A percentile compares a stretch with the other conserved stretches of the same genome.
Evolutionary conservation across 2,888 invertebrate genomes (phyloP).

Genomic region (Tetropium fuscum): DNA sequence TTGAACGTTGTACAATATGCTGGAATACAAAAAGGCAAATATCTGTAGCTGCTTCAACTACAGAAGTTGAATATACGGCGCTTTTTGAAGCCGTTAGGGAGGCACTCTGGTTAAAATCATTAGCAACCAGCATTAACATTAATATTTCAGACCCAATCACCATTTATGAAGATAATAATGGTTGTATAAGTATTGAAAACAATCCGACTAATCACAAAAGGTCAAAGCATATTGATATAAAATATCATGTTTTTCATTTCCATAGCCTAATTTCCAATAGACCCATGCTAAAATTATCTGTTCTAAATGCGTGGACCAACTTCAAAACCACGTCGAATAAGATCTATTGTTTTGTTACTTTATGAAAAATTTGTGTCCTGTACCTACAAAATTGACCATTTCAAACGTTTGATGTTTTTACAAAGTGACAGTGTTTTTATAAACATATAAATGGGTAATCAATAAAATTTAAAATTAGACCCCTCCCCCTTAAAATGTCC

Average conservation of each 20-base stretch:
- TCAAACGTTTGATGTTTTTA: no score
- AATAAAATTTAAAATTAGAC: no score
- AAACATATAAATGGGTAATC: no score
- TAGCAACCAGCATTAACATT: not conserved
- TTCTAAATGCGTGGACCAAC: no score
- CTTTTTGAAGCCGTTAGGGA: not conserved
- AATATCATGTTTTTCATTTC: constrained; percentile 3
- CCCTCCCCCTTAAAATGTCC: no score
- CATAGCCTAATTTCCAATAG: no score
- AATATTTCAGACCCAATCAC: not conserved
- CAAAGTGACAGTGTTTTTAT: no score
- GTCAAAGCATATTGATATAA: not conserved
- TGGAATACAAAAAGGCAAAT: not conserved
- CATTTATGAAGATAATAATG: not conserved
- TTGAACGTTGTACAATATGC: not conserved
- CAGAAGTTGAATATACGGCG: not conserved
- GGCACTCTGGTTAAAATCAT: not conserved
- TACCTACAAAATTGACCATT: no score
- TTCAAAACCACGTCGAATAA: no score
- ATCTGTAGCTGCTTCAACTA: not conserved
- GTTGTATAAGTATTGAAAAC: not conserved
- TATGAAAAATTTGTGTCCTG: no score
- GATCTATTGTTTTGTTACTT: no score
- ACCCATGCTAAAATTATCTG: no score
- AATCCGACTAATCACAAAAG: not conserved